Evolutionary conservation across 2,888 invertebrate genomes (phyloP).

Genomic region (Epistrophe grossulariae): DNA sequence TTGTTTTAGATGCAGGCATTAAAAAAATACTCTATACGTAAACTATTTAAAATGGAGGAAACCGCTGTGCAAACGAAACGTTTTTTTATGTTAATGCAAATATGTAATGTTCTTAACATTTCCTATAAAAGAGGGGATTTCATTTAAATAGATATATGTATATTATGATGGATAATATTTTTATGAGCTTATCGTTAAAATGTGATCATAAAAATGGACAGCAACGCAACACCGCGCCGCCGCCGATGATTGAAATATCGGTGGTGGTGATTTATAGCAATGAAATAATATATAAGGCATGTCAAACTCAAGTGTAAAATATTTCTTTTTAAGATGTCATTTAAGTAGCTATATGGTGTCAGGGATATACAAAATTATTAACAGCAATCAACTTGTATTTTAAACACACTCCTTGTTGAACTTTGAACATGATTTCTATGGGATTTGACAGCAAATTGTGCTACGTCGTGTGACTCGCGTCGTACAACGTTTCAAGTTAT

Average conservation of each 20-base stretch:
- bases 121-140: not conserved
- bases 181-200: conserved; percentile 23
- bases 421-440: no score
- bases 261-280: not conserved
- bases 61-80: not conserved
- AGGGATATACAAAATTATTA: not conserved
- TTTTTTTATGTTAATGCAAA: not conserved
- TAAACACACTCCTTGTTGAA: no score
- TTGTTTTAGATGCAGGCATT: conserved; percentile 2
- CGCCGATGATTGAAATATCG: conserved; percentile 3
- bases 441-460: no score
- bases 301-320: not conserved
- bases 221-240: no score
- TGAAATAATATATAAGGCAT: not conserved
- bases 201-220: not conserved
- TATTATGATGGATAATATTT: not conserved
- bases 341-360: not conserved
- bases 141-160: not conserved
- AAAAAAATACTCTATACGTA: not conserved
- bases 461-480: no score
- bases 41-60: not conserved
- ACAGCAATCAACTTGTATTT: no score
- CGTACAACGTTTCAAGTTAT: no score
- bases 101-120: not conserved
- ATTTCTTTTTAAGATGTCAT: not conserved